These are phyloP conservation scores for Luscinia megarhynchos DNA, from an alignment of 2,797 vertebrate genomes.

Conservation along the genomic window DNA sequence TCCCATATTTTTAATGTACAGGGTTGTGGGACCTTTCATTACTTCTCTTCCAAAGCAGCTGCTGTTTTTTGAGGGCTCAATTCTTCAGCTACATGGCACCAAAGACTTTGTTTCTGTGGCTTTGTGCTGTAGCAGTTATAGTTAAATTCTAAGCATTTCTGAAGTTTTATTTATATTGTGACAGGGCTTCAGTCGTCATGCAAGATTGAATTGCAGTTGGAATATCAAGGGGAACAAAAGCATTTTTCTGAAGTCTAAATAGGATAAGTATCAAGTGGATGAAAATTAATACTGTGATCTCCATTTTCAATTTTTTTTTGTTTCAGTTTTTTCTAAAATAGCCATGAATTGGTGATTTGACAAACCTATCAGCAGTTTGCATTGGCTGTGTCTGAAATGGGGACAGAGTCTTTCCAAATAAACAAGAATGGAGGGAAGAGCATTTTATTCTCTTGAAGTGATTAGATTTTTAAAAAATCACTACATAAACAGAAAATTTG, in stretches of 20 bases:
- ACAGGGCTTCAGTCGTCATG: background rate
- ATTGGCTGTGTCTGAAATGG: background rate
- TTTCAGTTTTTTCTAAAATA: conserved; percentile 10
- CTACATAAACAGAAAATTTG: background rate
- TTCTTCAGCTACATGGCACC: background rate
- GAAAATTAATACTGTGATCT: background rate
- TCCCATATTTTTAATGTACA: background rate
- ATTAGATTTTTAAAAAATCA: background rate
- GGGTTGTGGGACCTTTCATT: conserved; percentile 9
- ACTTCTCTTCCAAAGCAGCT: conserved; percentile 10
- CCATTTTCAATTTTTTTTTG: conserved; percentile 13
- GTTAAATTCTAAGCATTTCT: background rate
- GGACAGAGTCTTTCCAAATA: background rate
- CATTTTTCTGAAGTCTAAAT: conserved; percentile 12
- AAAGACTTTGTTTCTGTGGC: background rate
- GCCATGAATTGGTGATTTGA: background rate
- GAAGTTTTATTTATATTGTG: conserved; percentile 40
- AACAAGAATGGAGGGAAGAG: background rate
- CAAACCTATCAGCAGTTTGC: background rate
- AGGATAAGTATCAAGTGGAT: background rate
- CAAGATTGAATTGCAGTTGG: background rate
- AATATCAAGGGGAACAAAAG: background rate
- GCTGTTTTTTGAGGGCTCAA: background rate
- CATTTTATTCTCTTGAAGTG: background rate
- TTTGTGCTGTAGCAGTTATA: background rate